Percentiles rank a stretch among this genome's conserved stretches.
These are phyloP conservation scores for Bucorvus abyssinicus DNA, from an alignment of 2,797 vertebrate species.

Conservation along the genomic window DNA sequence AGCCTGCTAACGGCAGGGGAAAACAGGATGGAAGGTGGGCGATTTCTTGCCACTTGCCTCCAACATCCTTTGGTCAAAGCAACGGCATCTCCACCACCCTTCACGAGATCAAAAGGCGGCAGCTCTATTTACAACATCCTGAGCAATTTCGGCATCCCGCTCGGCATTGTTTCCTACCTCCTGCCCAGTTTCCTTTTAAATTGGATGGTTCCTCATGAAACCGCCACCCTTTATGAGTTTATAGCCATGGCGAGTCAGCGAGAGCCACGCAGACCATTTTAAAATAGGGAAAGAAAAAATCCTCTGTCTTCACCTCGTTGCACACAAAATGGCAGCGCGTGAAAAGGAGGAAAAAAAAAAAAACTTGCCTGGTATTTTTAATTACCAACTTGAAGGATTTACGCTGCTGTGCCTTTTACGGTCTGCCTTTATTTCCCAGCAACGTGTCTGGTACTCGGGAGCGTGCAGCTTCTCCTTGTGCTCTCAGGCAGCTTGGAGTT, in stretches of 20 bases:
- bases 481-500: neutral
- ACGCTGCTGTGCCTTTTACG: neutral
- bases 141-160: slow-evolving; percentile 70
- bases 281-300: neutral
- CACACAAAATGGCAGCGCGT: rapidly evolving
- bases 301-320: neutral
- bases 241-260: neutral
- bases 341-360: neutral
- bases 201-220: slow-evolving; percentile 53
- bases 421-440: neutral
- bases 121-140: slow-evolving; percentile 77
- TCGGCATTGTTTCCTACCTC: slow-evolving; percentile 66
- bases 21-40: slow-evolving; percentile 61
- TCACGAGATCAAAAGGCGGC: slow-evolving; percentile 73
- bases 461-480: neutral
- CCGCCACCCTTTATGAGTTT: slow-evolving; percentile 60
- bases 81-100: slow-evolving; percentile 35
- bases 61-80: slow-evolving; percentile 70
- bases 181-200: slow-evolving; percentile 59
- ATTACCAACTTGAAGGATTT: neutral
- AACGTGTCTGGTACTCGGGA: rapidly evolving
- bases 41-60: slow-evolving; percentile 67
- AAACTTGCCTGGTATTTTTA: neutral
- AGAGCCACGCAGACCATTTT: neutral
- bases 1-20: slow-evolving; percentile 67